A percentile compares a stretch with the other conserved stretches of the same genome.
Evolutionary conservation across 2,888 invertebrate species (phyloP).

Genomic region (Norana najaformis): DNA sequence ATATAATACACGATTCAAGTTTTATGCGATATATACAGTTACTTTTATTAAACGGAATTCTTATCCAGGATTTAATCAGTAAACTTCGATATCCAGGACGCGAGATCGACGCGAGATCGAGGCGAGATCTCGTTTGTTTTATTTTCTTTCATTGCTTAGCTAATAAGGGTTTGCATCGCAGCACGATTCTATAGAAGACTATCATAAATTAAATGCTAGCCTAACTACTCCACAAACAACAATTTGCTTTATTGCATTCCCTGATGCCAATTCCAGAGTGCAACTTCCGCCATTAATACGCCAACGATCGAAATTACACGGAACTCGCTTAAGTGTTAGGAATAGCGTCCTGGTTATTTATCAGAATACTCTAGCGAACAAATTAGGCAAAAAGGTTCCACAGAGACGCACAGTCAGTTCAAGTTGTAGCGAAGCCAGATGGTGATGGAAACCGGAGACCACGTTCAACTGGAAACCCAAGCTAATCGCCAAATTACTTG

Average conservation of each 20-base stretch:
- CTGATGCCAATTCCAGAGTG: not conserved
- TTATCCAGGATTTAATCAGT: not conserved
- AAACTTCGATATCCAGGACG: too few relatives aligned
- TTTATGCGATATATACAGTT: not conserved
- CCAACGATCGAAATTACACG: not conserved
- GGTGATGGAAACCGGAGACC: not conserved
- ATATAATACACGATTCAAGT: not conserved
- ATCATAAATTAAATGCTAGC: not conserved
- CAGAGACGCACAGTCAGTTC: not conserved
- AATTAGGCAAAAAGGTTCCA: not conserved
- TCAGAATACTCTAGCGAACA: not conserved
- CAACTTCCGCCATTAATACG: not conserved
- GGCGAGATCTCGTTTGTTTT: not conserved
- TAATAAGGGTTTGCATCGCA: not conserved
- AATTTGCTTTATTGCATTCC: not conserved
- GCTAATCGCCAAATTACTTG: too few relatives aligned
- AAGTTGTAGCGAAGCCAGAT: not conserved
- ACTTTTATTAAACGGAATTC: too few relatives aligned
- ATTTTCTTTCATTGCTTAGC: not conserved
- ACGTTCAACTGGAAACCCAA: too few relatives aligned
- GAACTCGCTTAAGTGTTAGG: too few relatives aligned
- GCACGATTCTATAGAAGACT: not conserved
- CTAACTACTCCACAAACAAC: not conserved
- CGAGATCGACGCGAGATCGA: too few relatives aligned
- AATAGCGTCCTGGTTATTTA: too few relatives aligned